Evolutionary conservation across 1,140 invertebrate genomes (phyloP).

Genomic region (Aphelinus atriplicis): DNA sequence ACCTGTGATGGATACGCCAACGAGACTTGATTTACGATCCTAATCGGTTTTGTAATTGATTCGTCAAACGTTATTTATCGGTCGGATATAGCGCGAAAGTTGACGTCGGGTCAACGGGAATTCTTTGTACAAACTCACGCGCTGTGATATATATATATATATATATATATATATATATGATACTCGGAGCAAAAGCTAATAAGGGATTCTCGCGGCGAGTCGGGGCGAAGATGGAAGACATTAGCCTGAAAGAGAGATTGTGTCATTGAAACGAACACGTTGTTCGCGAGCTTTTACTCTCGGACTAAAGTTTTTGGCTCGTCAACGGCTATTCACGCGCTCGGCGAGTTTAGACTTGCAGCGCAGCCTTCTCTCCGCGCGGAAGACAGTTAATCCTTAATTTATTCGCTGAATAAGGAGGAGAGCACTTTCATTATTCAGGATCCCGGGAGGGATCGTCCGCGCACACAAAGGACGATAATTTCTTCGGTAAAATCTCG

Average conservation of each 20-base stretch:
- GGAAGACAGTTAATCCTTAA: conserved; percentile 37
- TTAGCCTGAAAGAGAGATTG: too few relatives aligned
- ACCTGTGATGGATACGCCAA: too few relatives aligned
- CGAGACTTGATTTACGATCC: too few relatives aligned
- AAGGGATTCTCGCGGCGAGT: too few relatives aligned
- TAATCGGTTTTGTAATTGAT: too few relatives aligned
- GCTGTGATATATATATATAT: too few relatives aligned
- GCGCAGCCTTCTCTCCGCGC: neutral
- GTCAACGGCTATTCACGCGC: conserved; percentile 29
- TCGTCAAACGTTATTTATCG: too few relatives aligned
- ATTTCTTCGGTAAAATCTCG: neutral
- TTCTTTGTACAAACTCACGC: too few relatives aligned
- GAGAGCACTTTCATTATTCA: conserved; percentile 15
- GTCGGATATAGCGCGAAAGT: too few relatives aligned
- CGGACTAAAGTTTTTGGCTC: conserved; percentile 26
- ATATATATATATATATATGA: too few relatives aligned
- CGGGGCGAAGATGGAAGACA: neutral
- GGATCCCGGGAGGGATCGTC: neutral
- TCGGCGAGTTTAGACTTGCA: conserved; percentile 12
- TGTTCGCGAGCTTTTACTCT: conserved; percentile 16
- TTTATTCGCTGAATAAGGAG: conserved; percentile 26
- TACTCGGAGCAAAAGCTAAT: too few relatives aligned
- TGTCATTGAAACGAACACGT: conserved; percentile 40
- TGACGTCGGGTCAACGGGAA: too few relatives aligned
- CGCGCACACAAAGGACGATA: neutral